Conservation (phyloP, 1,140 invertebrate species). For the Dreissena rostriformis region DNA sequence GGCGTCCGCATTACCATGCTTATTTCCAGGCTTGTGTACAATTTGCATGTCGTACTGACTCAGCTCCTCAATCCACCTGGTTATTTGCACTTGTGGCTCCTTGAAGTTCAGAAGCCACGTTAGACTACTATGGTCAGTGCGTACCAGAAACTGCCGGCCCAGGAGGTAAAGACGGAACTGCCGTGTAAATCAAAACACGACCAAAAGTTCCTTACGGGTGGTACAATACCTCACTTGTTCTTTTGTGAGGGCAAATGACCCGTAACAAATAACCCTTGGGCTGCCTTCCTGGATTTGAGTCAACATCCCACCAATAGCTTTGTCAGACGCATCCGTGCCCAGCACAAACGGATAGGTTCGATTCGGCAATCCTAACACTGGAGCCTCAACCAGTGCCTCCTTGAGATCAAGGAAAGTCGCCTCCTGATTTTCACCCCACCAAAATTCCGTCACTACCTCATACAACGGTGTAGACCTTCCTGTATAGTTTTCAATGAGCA, state of each 20-base stretch:
- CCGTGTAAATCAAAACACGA: neutral
- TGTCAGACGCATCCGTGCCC: slow-evolving; percentile 1
- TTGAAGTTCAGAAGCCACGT: slow-evolving; percentile 11
- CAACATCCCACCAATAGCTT: neutral
- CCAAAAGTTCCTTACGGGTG: neutral
- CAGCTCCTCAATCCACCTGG: neutral
- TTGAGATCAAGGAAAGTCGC: neutral
- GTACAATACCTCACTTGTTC: slow-evolving; percentile 1
- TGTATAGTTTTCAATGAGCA: slow-evolving; percentile 30
- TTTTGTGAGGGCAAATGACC: neutral
- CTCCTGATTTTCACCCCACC: neutral
- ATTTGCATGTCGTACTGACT: slow-evolving; percentile 1
- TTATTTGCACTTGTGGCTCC: neutral
- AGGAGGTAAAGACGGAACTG: slow-evolving; percentile 4
- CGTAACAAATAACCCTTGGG: neutral
- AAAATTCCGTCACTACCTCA: neutral
- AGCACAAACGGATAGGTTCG: neutral
- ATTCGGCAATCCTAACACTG: slow-evolving; percentile 4
- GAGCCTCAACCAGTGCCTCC: neutral
- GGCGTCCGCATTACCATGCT: slow-evolving; percentile 46
- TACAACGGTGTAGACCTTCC: slow-evolving; percentile 1
- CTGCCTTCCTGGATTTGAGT: neutral
- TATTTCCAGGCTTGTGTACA: neutral
- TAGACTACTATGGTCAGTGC: slow-evolving; percentile 13
- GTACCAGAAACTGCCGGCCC: neutral